phyloP scores from a whole-genome alignment of 1,140 invertebrate genomes.

The Meloidogyne exigua region DNA sequence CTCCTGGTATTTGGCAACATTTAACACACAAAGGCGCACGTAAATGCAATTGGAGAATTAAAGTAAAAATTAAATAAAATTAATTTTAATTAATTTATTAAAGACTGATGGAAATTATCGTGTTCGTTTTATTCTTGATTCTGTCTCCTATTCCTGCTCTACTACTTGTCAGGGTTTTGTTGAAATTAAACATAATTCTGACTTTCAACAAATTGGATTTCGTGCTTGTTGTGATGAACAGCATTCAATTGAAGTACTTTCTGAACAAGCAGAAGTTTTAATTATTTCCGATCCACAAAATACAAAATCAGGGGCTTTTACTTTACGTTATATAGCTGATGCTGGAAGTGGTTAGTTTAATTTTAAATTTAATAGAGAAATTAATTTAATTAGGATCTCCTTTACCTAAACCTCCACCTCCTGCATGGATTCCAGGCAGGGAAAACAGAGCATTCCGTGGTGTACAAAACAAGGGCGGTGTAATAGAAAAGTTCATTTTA shows the following conservation, averaged over 20 bases:
- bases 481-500: conserved; percentile 63
- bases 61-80: conserved; percentile 29
- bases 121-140: conserved; percentile 59
- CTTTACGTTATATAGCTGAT: conserved; percentile 51
- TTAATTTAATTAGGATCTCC: conserved; percentile 51
- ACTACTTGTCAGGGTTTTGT: conserved; percentile 59
- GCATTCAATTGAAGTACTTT: conserved; percentile 56
- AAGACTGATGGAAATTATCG: conserved; percentile 42
- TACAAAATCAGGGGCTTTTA: conserved; percentile 46
- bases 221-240: conserved; percentile 59
- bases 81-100: conserved; percentile 2
- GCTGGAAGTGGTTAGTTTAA: conserved; percentile 27
- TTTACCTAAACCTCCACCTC: conserved; percentile 58
- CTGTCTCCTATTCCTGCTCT: conserved; percentile 51
- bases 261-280: conserved; percentile 56
- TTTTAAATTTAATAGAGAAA: not conserved
- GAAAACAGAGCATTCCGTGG: conserved; percentile 61
- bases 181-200: conserved; percentile 61
- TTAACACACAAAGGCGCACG: conserved; percentile 51
- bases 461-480: conserved; percentile 45
- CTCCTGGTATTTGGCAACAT: conserved; percentile 51
- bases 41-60: conserved; percentile 53
- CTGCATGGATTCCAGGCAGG: conserved; percentile 59
- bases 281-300: conserved; percentile 38
- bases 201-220: conserved; percentile 63